Evolutionary conservation across 2,113 vertebrate species (phyloP), one percentile per base, ranked within the genome.

Genomic region (Labrus mixtus): DNA sequence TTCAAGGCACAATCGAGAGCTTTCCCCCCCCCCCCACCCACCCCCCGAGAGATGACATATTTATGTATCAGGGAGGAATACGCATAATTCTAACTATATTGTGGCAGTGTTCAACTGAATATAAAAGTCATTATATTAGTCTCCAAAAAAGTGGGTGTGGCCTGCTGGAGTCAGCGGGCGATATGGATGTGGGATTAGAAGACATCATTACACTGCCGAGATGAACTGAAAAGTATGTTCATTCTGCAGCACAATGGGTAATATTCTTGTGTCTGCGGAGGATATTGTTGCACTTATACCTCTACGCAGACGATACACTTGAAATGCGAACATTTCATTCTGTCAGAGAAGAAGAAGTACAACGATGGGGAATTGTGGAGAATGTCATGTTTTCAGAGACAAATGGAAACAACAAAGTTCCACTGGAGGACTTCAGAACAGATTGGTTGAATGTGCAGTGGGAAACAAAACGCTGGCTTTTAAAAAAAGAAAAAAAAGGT

Each of bases 71-170:
- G 76, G 90, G 78, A 72, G 84, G 66, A 87, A 86, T 86, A 82
- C 80, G 87, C 84, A 82, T 86, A 87, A 91, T 90, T 90, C 83
- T 86, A 62, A 73, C 80, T 77, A 81, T 74, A 87, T 80, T 91
- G 86, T 89, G 77, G 77, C 45, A 12, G 16, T 39, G 66, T 72
- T 81, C 22, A 57, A 12, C 70, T 71, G 76, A 78, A 84, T 81
- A 81, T 87, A 66, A 84, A 84, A 88, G 87, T 84, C 86, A 64
- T 90, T 87, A 83, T 91, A 81, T 78, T 73, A 29, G 84, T 29
- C 64, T 77, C 64, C 55, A 55, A 65, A 81, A 68, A 81, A 68
- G 19, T 81, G 83, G 82, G 90, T 53, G 87, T 83, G 89, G 82
- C 81, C 84, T 22, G 69, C 81, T 4, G 9, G 71, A 76, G 74